phyloP scores from a whole-genome alignment of 2,797 vertebrate genomes.

The Sebastiscus albofasciatus region DNA sequence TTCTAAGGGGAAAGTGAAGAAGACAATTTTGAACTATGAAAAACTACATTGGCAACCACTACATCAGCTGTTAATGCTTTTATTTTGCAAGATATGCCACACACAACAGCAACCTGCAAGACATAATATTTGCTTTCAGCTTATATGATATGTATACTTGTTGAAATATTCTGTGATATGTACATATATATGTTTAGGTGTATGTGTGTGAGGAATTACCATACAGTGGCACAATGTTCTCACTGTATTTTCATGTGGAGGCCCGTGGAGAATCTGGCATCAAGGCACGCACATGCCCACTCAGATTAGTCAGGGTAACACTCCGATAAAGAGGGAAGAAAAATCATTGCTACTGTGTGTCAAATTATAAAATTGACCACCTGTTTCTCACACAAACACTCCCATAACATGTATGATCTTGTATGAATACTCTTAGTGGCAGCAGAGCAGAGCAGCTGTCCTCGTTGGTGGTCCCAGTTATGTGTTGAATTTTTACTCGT shows the following conservation, averaged over 20 bases:
- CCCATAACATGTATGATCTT: conserved; percentile 31
- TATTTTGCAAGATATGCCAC: background rate
- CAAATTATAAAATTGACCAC: conserved; percentile 67
- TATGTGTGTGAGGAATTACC: conserved; percentile 42
- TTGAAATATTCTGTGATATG: conserved; percentile 1
- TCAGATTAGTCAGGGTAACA: conserved; percentile 62
- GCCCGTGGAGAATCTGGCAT: conserved; percentile 60
- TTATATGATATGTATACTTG: background rate
- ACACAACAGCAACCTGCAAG: background rate
- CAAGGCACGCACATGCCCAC: conserved; percentile 57
- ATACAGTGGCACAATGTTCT: conserved; percentile 33
- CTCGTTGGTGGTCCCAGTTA: conserved; percentile 65
- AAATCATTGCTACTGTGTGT: conserved; percentile 68
- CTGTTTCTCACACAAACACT: conserved; percentile 54
- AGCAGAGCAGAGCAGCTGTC: conserved; percentile 61
- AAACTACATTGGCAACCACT: background rate
- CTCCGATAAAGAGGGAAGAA: conserved; percentile 23
- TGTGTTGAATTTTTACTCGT: conserved; percentile 55
- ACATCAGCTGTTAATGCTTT: background rate
- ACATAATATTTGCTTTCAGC: conserved; percentile 1
- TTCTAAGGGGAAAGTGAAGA: background rate
- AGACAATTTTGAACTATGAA: background rate
- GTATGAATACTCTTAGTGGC: background rate
- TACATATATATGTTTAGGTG: background rate
- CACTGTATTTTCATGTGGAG: conserved; percentile 47